Conservation (phyloP, 2,888 invertebrate species). For the Altica lythri region DNA sequence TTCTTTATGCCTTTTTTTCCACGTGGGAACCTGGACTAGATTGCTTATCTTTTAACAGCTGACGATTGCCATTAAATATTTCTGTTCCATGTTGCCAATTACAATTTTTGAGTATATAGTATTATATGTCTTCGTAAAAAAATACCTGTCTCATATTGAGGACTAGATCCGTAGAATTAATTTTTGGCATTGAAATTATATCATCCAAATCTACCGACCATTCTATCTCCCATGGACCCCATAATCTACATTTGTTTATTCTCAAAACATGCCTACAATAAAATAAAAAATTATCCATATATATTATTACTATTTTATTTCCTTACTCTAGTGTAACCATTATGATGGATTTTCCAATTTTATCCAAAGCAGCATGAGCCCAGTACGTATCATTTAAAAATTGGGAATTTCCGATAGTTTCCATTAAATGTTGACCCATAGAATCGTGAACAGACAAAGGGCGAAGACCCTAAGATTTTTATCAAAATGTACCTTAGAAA, state of each 20-base stretch:
- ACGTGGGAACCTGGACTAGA: too few species aligned
- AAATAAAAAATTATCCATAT: too few species aligned
- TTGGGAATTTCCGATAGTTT: slow-evolving; percentile 67
- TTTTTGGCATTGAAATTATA: slow-evolving; percentile 66
- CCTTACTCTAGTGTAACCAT: slow-evolving; percentile 72
- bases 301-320: too few species aligned
- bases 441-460: slow-evolving; percentile 75
- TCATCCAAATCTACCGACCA: slow-evolving; percentile 76
- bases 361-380: slow-evolving; percentile 68
- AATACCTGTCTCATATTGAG: slow-evolving; percentile 76
- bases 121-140: too few species aligned
- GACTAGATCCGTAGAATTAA: slow-evolving; percentile 64
- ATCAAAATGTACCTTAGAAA: neutral
- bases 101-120: too few species aligned
- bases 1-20: too few species aligned
- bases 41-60: too few species aligned
- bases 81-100: too few species aligned
- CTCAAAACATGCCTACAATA: slow-evolving; percentile 70
- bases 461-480: slow-evolving; percentile 67
- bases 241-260: slow-evolving; percentile 70
- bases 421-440: slow-evolving; percentile 69
- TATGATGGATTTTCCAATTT: slow-evolving; percentile 67
- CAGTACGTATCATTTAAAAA: slow-evolving; percentile 72
- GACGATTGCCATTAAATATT: too few species aligned
- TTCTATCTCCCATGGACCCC: slow-evolving; percentile 77